Evolutionary conservation across 1,140 invertebrate genomes (phyloP).

Genomic region (Ephestia elutella): DNA sequence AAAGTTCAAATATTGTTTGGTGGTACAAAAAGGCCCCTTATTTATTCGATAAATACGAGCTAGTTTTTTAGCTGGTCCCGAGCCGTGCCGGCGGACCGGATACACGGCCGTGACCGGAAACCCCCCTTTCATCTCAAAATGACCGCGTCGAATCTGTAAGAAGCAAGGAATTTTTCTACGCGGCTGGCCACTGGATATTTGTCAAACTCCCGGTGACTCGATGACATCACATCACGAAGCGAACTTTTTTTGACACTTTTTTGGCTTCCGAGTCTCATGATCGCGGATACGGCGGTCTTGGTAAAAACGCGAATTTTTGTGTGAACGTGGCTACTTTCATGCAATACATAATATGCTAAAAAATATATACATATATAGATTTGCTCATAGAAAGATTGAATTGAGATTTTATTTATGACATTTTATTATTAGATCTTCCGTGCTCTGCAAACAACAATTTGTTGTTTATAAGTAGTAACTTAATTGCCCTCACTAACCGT

Average conservation of each 20-base stretch:
- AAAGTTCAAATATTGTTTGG: constrained; percentile 20
- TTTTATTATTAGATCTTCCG: too few relatives aligned
- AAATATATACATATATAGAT: too few relatives aligned
- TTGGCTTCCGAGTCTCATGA: constrained; percentile 23
- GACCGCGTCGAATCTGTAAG: constrained; percentile 62
- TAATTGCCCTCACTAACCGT: too few relatives aligned
- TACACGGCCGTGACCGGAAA: constrained; percentile 59
- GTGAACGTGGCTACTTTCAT: not conserved
- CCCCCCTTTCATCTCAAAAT: constrained; percentile 64
- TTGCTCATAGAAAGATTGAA: too few relatives aligned
- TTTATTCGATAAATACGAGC: constrained; percentile 36
- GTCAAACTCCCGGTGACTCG: constrained; percentile 34
- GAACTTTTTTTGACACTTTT: constrained; percentile 48
- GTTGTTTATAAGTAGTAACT: too few relatives aligned
- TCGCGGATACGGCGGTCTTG: constrained; percentile 17
- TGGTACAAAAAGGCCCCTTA: constrained; percentile 29
- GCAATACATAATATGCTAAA: not conserved
- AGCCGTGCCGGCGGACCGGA: constrained; percentile 55
- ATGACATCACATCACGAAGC: constrained; percentile 40
- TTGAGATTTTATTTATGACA: too few relatives aligned
- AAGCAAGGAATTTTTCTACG: constrained; percentile 64
- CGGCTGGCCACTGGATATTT: constrained; percentile 61
- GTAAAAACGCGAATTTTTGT: not conserved
- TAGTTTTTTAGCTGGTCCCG: constrained; percentile 16
- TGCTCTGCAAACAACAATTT: too few relatives aligned